phyloP scores from a whole-genome alignment of 2,113 vertebrate species.

The Spilogale gracilis region DNA sequence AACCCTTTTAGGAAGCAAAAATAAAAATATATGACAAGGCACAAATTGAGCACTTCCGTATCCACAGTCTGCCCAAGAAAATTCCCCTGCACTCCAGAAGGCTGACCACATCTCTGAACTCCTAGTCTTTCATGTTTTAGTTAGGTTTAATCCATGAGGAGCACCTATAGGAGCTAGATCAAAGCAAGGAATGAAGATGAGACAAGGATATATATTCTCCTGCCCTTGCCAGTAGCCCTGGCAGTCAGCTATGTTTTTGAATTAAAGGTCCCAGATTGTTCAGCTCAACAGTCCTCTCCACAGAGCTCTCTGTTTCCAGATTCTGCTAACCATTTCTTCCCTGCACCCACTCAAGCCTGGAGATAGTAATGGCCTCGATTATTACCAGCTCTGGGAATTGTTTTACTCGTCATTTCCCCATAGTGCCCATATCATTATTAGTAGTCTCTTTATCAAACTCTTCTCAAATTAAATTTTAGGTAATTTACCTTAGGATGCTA shows the following conservation, averaged over 20 bases:
- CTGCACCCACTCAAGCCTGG: neutral
- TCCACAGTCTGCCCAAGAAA: neutral
- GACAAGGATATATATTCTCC: neutral
- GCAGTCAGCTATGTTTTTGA: neutral
- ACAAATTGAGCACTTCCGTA: neutral
- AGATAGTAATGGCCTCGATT: neutral
- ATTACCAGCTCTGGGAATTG: neutral
- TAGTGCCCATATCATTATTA: neutral
- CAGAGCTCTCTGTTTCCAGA: neutral
- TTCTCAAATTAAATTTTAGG: neutral
- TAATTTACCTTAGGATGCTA: neutral
- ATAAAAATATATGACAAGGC: neutral
- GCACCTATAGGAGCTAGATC: neutral
- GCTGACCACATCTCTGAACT: neutral
- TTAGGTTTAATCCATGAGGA: neutral
- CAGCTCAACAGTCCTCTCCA: neutral
- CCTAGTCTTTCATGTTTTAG: neutral
- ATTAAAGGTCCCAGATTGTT: neutral
- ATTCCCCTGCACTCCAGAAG: neutral
- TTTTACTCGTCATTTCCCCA: neutral
- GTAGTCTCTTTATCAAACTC: neutral
- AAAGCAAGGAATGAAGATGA: slow-evolving; percentile 14
- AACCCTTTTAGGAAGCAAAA: neutral
- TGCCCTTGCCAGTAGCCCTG: neutral
- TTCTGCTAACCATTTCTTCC: neutral